Conservation (phyloP, 2,113 vertebrate genomes). For the Dermatemys mawii region DNA sequence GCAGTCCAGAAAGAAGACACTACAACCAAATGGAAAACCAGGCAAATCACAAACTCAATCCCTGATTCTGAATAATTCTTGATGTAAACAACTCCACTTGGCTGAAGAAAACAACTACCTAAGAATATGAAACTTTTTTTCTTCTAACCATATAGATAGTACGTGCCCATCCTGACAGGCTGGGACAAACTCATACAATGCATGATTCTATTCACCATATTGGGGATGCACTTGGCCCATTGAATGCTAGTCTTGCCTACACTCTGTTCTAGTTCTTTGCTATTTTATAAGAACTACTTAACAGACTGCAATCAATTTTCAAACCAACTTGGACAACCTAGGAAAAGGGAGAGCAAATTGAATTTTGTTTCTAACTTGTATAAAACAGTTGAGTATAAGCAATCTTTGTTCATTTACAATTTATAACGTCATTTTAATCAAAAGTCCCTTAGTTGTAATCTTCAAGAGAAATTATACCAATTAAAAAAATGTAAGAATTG, state of each 20-base stretch:
- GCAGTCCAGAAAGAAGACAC: neutral
- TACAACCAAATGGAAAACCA: neutral
- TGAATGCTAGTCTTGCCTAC: fast-evolving
- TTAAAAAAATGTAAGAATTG: neutral
- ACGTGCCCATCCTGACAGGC: neutral
- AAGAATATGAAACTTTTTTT: fast-evolving
- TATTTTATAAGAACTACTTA: neutral
- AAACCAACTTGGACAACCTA: neutral
- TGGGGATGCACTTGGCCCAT: fast-evolving
- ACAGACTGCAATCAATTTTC: neutral
- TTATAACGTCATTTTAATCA: neutral
- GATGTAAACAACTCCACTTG: neutral
- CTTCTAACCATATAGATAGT: neutral
- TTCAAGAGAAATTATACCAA: neutral
- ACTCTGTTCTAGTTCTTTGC: neutral
- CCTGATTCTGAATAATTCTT: neutral
- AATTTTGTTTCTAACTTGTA: neutral
- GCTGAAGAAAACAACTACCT: neutral
- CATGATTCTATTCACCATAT: neutral
- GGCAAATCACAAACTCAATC: neutral
- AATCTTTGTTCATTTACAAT: neutral
- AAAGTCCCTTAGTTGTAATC: neutral
- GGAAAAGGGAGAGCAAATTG: neutral
- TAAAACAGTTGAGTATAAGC: neutral
- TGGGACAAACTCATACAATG: fast-evolving